Conservation (phyloP, 2,888 invertebrate genomes). For the Erebia aethiops region DNA sequence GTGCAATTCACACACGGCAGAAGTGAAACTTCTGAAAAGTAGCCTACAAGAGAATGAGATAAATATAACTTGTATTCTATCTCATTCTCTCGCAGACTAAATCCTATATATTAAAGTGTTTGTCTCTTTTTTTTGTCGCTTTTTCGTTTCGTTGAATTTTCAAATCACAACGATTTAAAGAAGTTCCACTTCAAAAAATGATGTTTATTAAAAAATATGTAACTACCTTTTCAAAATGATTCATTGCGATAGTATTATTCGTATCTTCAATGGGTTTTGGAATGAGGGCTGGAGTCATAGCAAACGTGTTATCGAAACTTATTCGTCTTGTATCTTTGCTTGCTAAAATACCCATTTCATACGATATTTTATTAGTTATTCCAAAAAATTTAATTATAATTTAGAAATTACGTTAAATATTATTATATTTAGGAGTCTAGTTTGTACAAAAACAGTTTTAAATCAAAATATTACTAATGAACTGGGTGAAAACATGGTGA, state of each 20-base stretch:
- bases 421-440: not conserved
- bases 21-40: no score
- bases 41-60: no score
- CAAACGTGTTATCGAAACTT: slow-evolving; percentile 71
- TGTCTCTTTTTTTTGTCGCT: no score
- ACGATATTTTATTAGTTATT: not conserved
- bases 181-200: not conserved
- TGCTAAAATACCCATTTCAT: slow-evolving; percentile 62
- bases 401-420: not conserved
- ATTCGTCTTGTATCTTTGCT: slow-evolving; percentile 69
- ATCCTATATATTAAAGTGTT: no score
- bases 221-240: slow-evolving; percentile 53
- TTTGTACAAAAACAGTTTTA: not conserved
- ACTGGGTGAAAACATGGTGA: no score
- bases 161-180: no score
- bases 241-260: slow-evolving; percentile 53
- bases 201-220: no score
- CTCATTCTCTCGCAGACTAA: no score
- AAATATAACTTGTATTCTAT: no score
- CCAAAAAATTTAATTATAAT: not conserved
- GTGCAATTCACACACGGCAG: no score
- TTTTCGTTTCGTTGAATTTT: no score
- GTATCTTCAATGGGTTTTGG: slow-evolving; percentile 58
- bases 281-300: slow-evolving; percentile 57
- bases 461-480: no score